These are phyloP conservation scores for Allygus modestus DNA, from an alignment of 2,888 invertebrate species.

Conservation along the genomic window DNA sequence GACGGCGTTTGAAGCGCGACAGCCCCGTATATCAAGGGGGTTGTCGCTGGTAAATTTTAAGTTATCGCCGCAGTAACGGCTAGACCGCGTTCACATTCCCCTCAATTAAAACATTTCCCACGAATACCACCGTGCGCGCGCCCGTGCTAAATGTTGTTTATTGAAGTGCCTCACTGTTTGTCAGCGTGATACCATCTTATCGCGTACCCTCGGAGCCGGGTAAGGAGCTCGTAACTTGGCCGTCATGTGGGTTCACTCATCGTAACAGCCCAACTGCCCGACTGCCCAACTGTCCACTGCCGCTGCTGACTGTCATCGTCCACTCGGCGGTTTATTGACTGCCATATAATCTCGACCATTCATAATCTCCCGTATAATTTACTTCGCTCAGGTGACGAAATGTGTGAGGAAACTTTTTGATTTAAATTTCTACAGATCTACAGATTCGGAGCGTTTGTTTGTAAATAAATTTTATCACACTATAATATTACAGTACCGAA, in stretches of 20 bases:
- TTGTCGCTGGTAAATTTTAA: slow-evolving; percentile 27
- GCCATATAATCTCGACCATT: background rate
- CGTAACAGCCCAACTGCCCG: background rate
- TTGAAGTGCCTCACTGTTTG: background rate
- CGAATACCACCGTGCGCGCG: slow-evolving; percentile 35
- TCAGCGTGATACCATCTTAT: slow-evolving; percentile 41
- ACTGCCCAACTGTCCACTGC: background rate
- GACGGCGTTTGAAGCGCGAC: background rate
- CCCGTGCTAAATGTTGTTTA: slow-evolving; percentile 47
- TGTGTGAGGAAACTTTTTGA: too few species aligned
- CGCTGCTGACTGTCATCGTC: background rate
- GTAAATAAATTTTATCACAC: too few species aligned
- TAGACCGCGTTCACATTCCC: slow-evolving; percentile 27
- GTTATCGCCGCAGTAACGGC: slow-evolving; percentile 15
- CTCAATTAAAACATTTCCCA: slow-evolving; percentile 53
- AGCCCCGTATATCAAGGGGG: slow-evolving; percentile 3
- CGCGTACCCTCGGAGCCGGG: background rate
- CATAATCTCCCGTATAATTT: background rate
- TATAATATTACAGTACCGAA: too few species aligned
- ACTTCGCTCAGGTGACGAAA: background rate
- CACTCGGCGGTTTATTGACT: background rate
- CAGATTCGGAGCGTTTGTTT: too few species aligned
- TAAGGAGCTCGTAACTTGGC: background rate
- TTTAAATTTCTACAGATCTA: too few species aligned
- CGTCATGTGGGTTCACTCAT: background rate